These are phyloP conservation scores for Acleris cristana DNA, from an alignment of 2,888 invertebrate genomes.

Conservation along the genomic window DNA sequence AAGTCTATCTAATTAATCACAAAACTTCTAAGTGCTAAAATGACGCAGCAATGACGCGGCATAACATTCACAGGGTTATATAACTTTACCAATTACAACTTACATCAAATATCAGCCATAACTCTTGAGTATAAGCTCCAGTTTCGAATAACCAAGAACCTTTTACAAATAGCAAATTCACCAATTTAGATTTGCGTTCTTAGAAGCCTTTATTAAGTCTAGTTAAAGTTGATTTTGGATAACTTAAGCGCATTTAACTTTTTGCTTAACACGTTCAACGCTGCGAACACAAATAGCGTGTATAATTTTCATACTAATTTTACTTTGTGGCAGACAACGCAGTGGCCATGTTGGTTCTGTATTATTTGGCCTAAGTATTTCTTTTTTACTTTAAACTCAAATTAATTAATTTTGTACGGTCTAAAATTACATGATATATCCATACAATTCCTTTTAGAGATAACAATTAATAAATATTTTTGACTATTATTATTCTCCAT, in stretches of 20 bases:
- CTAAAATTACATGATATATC: too few relatives aligned
- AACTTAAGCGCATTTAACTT: background rate
- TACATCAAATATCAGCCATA: background rate
- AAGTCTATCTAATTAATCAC: slow-evolving; percentile 6
- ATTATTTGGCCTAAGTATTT: too few relatives aligned
- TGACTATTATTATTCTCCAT: too few relatives aligned
- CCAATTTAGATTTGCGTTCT: slow-evolving; percentile 6
- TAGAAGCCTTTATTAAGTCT: background rate
- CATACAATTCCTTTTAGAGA: too few relatives aligned
- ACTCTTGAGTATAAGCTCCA: background rate
- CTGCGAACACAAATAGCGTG: too few relatives aligned
- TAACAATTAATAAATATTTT: too few relatives aligned
- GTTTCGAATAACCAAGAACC: background rate
- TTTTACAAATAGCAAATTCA: background rate
- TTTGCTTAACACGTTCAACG: too few relatives aligned
- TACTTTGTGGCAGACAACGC: too few relatives aligned
- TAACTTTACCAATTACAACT: background rate
- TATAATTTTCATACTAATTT: too few relatives aligned
- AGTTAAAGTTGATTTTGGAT: background rate
- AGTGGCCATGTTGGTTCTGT: too few relatives aligned
- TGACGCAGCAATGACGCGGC: slow-evolving; percentile 8
- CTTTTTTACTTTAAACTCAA: too few relatives aligned
- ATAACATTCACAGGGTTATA: background rate
- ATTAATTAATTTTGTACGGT: too few relatives aligned
- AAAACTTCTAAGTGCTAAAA: background rate